phyloP scores from a whole-genome alignment of 2,888 invertebrate species.

The Caenorhabditis drosophilae region DNA sequence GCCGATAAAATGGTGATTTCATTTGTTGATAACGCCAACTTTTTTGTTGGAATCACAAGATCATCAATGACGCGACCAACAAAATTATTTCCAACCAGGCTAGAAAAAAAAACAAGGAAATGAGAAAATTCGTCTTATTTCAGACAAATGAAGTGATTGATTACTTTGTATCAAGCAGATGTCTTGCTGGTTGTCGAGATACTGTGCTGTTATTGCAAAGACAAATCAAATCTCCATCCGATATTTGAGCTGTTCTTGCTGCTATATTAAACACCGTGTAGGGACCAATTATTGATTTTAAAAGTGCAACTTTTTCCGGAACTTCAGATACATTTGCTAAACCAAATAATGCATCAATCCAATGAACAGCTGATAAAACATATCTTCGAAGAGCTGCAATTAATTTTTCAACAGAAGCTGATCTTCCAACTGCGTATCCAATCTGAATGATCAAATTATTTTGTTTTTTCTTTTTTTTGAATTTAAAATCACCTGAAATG shows the following conservation, averaged over 20 bases:
- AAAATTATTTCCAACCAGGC: conserved; percentile 62
- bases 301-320: conserved; percentile 52
- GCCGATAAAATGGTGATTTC: conserved; percentile 61
- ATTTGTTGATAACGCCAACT: conserved; percentile 47
- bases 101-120: too few species aligned
- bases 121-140: too few species aligned
- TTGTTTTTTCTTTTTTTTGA: not conserved
- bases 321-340: conserved; percentile 45
- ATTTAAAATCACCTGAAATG: conserved; percentile 30
- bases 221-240: conserved; percentile 44
- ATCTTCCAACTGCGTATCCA: conserved; percentile 45
- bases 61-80: conserved; percentile 63
- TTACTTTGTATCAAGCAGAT: conserved; percentile 61
- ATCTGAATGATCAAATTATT: too few species aligned
- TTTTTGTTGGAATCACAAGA: conserved; percentile 57
- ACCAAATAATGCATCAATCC: conserved; percentile 64
- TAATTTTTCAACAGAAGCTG: conserved; percentile 62
- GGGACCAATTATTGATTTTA: conserved; percentile 40
- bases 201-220: conserved; percentile 60
- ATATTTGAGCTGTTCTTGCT: conserved; percentile 41
- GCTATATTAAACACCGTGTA: conserved; percentile 45
- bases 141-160: too few species aligned
- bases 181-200: conserved; percentile 54
- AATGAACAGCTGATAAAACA: conserved; percentile 58
- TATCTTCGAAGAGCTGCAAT: conserved; percentile 60